phyloP scores from a whole-genome alignment of 1,140 invertebrate species.

The Brachionus sp. region DNA sequence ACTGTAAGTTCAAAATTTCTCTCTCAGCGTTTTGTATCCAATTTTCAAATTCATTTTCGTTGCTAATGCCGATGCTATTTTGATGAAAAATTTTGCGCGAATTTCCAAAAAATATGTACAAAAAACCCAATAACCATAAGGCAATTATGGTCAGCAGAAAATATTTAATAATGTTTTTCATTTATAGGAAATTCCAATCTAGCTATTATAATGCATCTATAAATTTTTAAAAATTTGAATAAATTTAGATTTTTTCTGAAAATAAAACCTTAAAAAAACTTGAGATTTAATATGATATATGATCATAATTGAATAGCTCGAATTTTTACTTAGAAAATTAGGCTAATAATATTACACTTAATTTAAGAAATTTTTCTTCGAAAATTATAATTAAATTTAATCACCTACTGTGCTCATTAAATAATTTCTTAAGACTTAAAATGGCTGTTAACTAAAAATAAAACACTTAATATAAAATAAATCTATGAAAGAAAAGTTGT shows the following conservation, averaged over 20 bases:
- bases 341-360: not conserved
- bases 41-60: not conserved
- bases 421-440: not conserved
- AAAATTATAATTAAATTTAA: not conserved
- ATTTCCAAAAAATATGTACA: not conserved
- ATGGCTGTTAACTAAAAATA: not conserved
- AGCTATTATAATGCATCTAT: not conserved
- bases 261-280: not conserved
- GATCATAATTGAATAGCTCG: not conserved
- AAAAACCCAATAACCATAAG: conserved; percentile 22
- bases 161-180: not conserved
- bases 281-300: not conserved
- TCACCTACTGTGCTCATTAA: not conserved
- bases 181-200: not conserved
- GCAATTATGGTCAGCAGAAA: not conserved
- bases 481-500: too few relatives aligned
- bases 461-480: too few relatives aligned
- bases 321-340: not conserved
- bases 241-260: not conserved
- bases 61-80: not conserved
- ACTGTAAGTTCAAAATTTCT: not conserved
- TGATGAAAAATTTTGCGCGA: not conserved
- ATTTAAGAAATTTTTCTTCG: not conserved
- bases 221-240: not conserved
- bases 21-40: not conserved